Evolutionary conservation across 2,113 vertebrate genomes (phyloP).

Genomic region (Ploceus nigricollis): DNA sequence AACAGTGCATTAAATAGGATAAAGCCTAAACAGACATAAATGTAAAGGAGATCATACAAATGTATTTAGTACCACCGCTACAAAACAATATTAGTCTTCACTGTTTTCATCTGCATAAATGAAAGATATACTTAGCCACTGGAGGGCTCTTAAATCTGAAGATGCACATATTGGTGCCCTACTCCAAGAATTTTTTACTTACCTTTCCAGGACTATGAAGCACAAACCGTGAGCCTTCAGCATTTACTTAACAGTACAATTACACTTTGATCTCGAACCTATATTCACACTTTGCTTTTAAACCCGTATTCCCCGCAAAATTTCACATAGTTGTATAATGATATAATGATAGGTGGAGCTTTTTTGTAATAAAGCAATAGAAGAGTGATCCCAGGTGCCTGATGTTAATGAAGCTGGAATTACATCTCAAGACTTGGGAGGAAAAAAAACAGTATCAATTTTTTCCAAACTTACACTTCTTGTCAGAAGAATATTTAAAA

Average conservation of each 20-base stretch:
- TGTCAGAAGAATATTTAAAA: neutral
- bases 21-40: neutral
- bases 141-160: conserved; percentile 3
- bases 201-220: neutral
- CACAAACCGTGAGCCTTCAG: neutral
- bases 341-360: neutral
- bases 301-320: neutral
- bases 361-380: neutral
- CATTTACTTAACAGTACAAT: neutral
- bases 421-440: neutral
- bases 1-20: neutral
- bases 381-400: neutral
- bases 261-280: neutral
- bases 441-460: neutral
- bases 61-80: neutral
- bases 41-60: neutral
- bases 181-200: neutral
- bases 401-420: neutral
- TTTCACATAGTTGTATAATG: neutral
- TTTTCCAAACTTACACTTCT: neutral
- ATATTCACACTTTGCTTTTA: neutral
- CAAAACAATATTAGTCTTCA: neutral
- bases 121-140: neutral
- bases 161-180: neutral
- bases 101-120: neutral